Evolutionary conservation across 2,113 vertebrate genomes (phyloP).

Genomic region (Rissa tridactyla): DNA sequence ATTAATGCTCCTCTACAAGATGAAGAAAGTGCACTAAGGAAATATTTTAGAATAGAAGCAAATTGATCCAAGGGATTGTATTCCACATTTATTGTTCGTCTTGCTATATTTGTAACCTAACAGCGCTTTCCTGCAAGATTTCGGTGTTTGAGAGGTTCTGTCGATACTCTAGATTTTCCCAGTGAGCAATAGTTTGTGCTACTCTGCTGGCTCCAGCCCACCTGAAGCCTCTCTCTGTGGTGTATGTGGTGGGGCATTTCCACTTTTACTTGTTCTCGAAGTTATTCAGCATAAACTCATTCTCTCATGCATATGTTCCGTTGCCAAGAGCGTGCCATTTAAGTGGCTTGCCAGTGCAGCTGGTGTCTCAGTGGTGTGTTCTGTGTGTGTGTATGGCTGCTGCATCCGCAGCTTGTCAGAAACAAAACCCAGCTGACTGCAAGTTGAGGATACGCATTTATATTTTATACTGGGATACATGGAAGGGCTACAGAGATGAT

Average conservation of each 20-base stretch:
- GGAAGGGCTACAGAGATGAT: too few relatives aligned
- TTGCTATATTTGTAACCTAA: not conserved
- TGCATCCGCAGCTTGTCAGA: not conserved
- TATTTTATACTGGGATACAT: not conserved
- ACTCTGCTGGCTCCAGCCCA: not conserved
- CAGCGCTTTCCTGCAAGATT: not conserved
- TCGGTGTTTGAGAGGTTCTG: not conserved
- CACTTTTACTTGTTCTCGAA: not conserved
- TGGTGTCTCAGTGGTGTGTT: not conserved
- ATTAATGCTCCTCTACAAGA: not conserved
- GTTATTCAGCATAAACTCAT: not conserved
- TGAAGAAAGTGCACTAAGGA: not conserved
- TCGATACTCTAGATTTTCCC: not conserved
- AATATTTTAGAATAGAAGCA: not conserved
- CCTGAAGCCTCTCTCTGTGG: not conserved
- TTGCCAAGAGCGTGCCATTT: not conserved
- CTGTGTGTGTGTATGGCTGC: not conserved
- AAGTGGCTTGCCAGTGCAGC: not conserved
- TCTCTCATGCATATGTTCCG: not conserved
- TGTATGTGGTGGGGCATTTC: not conserved
- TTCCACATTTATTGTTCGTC: not conserved
- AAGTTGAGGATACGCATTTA: fast-evolving
- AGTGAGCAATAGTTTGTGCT: not conserved
- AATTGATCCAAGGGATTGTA: not conserved
- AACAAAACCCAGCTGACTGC: not conserved